Conservation (phyloP, 92 coral and sea anemone genomes). For the Umimayanthus kanabou region DNA sequence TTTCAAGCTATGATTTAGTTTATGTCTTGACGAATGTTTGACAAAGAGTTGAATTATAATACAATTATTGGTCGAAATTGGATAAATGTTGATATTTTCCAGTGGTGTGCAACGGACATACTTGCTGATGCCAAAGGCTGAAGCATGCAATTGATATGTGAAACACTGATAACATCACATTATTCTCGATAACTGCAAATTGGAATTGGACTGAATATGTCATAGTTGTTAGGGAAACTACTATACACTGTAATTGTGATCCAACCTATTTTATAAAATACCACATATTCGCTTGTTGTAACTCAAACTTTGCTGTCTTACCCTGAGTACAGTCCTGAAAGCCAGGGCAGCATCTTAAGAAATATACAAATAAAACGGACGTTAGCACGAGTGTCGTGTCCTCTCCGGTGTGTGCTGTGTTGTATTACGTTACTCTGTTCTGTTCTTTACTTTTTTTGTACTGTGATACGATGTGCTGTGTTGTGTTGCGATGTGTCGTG, state of each 20-base stretch:
- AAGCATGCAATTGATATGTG: too few species aligned
- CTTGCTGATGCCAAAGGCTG: too few species aligned
- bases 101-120: too few species aligned
- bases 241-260: not conserved
- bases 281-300: not conserved
- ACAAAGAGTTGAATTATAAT: too few species aligned
- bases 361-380: not conserved
- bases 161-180: too few species aligned
- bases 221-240: not conserved
- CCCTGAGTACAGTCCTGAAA: constrained; percentile 74
- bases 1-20: not conserved
- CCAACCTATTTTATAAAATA: not conserved
- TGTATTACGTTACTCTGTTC: not conserved
- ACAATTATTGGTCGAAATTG: too few species aligned
- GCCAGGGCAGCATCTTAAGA: constrained; percentile 90
- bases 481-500: not conserved
- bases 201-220: not conserved
- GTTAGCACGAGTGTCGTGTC: not conserved
- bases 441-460: not conserved
- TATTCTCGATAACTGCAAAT: too few species aligned
- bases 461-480: not conserved
- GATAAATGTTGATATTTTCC: too few species aligned
- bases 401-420: not conserved
- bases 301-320: not conserved
- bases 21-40: not conserved